Evolutionary conservation across 2,797 vertebrate species (phyloP).

Genomic region (Florisuga fusca): DNA sequence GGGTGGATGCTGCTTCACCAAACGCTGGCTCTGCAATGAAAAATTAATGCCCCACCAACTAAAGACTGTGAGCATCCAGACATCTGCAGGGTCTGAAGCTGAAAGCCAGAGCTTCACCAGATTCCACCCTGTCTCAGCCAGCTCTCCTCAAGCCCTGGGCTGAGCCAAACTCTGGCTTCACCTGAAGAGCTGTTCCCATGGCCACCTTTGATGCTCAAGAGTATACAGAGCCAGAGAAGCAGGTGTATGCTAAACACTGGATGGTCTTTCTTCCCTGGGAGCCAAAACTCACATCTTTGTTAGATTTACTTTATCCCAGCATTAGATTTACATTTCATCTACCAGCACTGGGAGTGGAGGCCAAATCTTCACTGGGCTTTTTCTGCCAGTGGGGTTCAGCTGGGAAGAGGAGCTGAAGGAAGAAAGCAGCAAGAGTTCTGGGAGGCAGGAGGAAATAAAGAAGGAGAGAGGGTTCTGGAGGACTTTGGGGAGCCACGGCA

Average conservation of each 20-base stretch:
- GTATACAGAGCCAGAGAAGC: accelerated
- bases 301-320: neutral
- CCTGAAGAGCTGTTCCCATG: neutral
- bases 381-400: neutral
- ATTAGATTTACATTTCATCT: neutral
- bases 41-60: accelerated
- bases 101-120: neutral
- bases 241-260: neutral
- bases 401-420: neutral
- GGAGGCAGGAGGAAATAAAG: neutral
- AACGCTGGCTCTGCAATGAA: neutral
- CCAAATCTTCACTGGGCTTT: neutral
- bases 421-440: neutral
- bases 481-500: neutral
- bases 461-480: neutral
- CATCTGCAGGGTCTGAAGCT: neutral
- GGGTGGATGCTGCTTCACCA: neutral
- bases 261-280: neutral
- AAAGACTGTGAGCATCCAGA: neutral
- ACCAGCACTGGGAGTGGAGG: neutral
- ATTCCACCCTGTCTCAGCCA: neutral
- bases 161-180: neutral
- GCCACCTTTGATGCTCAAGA: neutral
- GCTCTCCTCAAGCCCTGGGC: neutral
- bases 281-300: neutral